Base-by-base conservation (phyloP, 2,113 vertebrate genomes). In the Neolamprologus toae region DNA sequence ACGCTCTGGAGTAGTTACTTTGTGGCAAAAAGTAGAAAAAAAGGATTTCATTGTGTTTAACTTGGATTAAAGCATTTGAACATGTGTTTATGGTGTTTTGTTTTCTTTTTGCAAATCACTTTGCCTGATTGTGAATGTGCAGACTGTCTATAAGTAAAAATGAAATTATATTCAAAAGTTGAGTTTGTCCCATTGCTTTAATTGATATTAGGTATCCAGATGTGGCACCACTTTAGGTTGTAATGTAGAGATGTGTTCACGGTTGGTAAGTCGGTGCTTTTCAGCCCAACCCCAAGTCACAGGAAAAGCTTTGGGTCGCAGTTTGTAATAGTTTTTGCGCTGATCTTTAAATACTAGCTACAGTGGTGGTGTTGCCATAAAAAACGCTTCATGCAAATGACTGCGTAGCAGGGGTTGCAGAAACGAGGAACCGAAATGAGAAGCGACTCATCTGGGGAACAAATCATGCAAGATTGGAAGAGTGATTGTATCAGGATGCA, bases 391-490 rank as follows among this genome's bases (percentile, higher is more conserved):
- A 95, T 96, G 94, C 92, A 96, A 94, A 94, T 93, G 26, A 76
- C 2, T 23, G 54, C n/a, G 42, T 55, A 19, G 10, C 13, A 23
- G 16, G 11, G 42, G 83, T 82, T 80, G 8, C 23, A 61, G 37
- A 92, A 94, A 95, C 55, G 90, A 95, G 95, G 95, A 96, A 96
- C 93, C 83, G 85, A 94, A 94, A 95, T 68, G 66, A 88, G 57
- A 90, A 84, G 87, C 78, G 76, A 68, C 59, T 49, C 5, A 17
- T 80, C 4, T 40, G 81, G 54, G 85, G 84, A 88, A 88, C 47
- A 86, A 61, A 82, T 86, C 26, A 28, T 8, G 42, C 16, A 51
- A 82, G 31, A 83, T 1, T 80, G 81, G 49, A 59, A 78, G 55
- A 47, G 5, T 5, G 17, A 49, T 3, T 8, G 5, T 9, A 45